Percentiles rank a stretch among this genome's conserved stretches.
These are phyloP conservation scores for Toxostoma redivivum DNA, from an alignment of 2,113 vertebrate genomes.

Conservation along the genomic window DNA sequence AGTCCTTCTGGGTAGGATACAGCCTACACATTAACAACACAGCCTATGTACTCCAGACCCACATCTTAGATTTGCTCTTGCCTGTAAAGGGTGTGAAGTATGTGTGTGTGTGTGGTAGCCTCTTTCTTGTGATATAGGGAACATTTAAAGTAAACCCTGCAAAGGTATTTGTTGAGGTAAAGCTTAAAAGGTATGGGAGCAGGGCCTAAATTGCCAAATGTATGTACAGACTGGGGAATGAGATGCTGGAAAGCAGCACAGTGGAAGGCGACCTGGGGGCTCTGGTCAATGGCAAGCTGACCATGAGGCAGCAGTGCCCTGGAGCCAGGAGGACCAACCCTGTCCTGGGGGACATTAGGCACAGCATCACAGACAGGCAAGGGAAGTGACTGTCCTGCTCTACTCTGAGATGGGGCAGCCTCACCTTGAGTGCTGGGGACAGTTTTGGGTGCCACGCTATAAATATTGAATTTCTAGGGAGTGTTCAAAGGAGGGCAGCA, in stretches of 20 bases:
- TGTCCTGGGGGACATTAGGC: neutral
- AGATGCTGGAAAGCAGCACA: neutral
- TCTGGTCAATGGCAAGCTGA: accelerated
- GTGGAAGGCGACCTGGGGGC: neutral
- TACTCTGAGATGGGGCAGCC: accelerated
- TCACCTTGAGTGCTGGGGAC: accelerated
- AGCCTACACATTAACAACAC: neutral
- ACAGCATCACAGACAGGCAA: accelerated
- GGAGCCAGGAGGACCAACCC: neutral
- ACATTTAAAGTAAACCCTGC: neutral
- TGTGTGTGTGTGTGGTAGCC: neutral
- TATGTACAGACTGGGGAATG: neutral
- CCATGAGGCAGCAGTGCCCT: accelerated
- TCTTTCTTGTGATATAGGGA: neutral
- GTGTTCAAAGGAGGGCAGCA: accelerated
- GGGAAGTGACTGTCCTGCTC: neutral
- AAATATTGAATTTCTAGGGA: neutral
- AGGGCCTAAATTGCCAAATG: neutral
- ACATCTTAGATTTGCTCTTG: neutral
- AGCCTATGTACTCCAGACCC: neutral
- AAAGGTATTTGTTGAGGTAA: neutral
- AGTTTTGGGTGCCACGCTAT: neutral
- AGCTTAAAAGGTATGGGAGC: neutral
- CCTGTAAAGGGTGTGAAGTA: neutral
- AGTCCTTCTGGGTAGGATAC: neutral